Conservation (phyloP, 2,888 invertebrate genomes). For the Nephrotoma guestfalica region DNA sequence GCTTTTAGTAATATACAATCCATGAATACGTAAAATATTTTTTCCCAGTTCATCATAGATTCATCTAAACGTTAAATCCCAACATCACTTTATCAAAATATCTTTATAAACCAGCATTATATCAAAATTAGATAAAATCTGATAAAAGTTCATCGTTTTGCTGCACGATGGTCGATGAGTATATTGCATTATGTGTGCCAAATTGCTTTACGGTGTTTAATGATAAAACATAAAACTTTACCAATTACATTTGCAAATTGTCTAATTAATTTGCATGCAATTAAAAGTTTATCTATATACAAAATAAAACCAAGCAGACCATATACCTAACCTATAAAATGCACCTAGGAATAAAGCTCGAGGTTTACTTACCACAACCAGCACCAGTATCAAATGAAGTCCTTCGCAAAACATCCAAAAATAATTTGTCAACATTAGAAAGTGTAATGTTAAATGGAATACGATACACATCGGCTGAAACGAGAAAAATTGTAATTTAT, state of each 20-base stretch:
- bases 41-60: neutral
- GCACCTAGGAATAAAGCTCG: too few relatives aligned
- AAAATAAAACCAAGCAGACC: neutral
- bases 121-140: neutral
- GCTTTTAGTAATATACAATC: neutral
- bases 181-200: neutral
- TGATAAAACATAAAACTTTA: too few relatives aligned
- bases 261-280: neutral
- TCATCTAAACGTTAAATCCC: neutral
- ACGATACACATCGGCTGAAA: conserved; percentile 53
- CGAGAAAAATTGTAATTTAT: conserved; percentile 6
- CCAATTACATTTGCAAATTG: too few relatives aligned
- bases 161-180: neutral
- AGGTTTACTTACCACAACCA: conserved; percentile 43
- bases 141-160: neutral
- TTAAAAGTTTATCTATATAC: neutral
- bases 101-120: neutral
- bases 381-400: conserved; percentile 55
- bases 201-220: neutral
- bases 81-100: neutral
- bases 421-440: conserved; percentile 62
- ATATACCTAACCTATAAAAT: too few relatives aligned
- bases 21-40: neutral
- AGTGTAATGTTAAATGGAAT: conserved; percentile 51
- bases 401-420: conserved; percentile 80